Evolutionary conservation across 1,140 invertebrate genomes (phyloP).

Genomic region (Orussus abietinus): DNA sequence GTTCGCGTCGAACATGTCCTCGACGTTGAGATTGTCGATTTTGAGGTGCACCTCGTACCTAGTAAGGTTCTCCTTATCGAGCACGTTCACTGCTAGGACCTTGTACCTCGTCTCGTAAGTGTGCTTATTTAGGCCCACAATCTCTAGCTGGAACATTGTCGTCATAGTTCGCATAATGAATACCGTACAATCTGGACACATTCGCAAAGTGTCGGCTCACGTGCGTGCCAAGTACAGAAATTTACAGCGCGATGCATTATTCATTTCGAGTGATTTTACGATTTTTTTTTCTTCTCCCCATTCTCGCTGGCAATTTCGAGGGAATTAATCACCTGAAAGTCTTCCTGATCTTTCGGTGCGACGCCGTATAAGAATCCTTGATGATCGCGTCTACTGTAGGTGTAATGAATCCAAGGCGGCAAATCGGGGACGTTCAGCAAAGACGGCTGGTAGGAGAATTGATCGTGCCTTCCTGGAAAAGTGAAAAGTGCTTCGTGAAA

Average conservation of each 20-base stretch:
- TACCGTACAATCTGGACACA: too few relatives aligned
- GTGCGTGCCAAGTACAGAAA: too few relatives aligned
- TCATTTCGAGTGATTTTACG: too few relatives aligned
- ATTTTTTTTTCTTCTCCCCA: too few relatives aligned
- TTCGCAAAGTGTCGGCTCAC: too few relatives aligned
- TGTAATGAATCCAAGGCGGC: conserved; percentile 78
- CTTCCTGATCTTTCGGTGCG: conserved; percentile 59
- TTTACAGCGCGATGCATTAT: too few relatives aligned
- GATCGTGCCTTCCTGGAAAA: conserved; percentile 53
- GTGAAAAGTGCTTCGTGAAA: too few relatives aligned
- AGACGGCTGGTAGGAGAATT: conserved; percentile 66
- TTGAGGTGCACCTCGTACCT: conserved; percentile 79
- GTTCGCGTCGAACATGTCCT: conserved; percentile 69
- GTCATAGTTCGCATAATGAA: background rate
- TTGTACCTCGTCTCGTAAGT: conserved; percentile 72
- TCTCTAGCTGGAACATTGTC: conserved; percentile 60
- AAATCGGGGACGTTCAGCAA: conserved; percentile 72
- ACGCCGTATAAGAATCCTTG: conserved; percentile 77
- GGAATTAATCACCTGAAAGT: conserved; percentile 48
- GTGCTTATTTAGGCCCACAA: conserved; percentile 71
- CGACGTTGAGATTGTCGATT: conserved; percentile 83
- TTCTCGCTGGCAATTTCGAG: too few relatives aligned
- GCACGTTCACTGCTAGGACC: conserved; percentile 61
- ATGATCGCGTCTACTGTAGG: conserved; percentile 69
- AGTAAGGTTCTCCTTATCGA: conserved; percentile 63